phyloP scores from a whole-genome alignment of 1,140 invertebrate genomes.

The Leptinotarsa undecemlineata region DNA sequence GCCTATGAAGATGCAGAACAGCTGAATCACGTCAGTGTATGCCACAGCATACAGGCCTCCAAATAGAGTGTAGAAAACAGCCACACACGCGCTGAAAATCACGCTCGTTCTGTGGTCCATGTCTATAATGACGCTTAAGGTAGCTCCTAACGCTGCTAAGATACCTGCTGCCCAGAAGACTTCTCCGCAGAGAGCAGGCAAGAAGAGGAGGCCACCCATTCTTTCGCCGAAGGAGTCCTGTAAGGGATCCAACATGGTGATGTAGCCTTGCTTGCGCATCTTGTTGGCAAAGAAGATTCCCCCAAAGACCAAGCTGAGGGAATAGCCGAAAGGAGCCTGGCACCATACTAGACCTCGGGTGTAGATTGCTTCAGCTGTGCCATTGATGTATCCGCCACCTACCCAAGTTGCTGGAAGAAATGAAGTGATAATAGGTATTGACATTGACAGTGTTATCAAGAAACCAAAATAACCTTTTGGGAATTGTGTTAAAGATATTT shows the following conservation, averaged over 20 bases:
- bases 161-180: slow-evolving; percentile 55
- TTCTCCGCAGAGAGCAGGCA: slow-evolving; percentile 96
- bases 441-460: no score
- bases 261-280: slow-evolving; percentile 96
- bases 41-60: slow-evolving; percentile 97
- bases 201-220: slow-evolving; percentile 94
- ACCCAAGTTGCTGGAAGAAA: slow-evolving; percentile 88
- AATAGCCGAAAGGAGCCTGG: slow-evolving; percentile 97
- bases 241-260: slow-evolving; percentile 98
- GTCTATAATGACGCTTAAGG: slow-evolving; percentile 94
- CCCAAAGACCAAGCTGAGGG: slow-evolving; percentile 90
- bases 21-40: slow-evolving; percentile 98
- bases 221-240: slow-evolving; percentile 93
- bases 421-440: background rate
- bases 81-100: slow-evolving; percentile 93
- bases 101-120: slow-evolving; percentile 91
- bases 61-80: slow-evolving; percentile 96
- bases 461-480: no score
- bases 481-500: no score
- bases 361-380: slow-evolving; percentile 95
- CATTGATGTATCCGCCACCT: slow-evolving; percentile 98
- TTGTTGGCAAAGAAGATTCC: slow-evolving; percentile 97
- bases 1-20: slow-evolving; percentile 98
- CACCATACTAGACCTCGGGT: slow-evolving; percentile 91
- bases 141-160: slow-evolving; percentile 71